Evolutionary conservation across 2,888 invertebrate genomes (phyloP), one percentile per base, ranked within the genome.

Genomic region (Latrodectus elegans): DNA sequence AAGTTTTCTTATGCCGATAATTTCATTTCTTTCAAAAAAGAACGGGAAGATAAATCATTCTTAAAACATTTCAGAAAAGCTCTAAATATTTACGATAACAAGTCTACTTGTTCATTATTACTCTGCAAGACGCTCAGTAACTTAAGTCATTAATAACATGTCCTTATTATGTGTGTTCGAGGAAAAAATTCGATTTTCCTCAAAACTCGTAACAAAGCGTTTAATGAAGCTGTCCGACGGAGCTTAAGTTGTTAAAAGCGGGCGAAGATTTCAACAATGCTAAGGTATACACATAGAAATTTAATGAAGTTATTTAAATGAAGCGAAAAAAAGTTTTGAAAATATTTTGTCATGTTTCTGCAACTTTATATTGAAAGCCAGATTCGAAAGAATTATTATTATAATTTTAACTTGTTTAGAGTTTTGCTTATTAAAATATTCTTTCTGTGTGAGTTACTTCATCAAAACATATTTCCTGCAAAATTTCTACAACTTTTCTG

Each of bases 61-160:
- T 15, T 10, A 60, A 60, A 60, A 60, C n/a, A 15, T 15, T 60
- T 8, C 60, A 15, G 38, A 60, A 60, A 12, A 60, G 60, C n/a
- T 60, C 60, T n/a, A 60, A 60, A 60, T 60, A 60, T 60, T 60
- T 60, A 60, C 60, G 60, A 60, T 60, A 60, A 60, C n/a, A 60
- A 60, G 12, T 60, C 12, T n/a, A 60, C 60, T 12, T n/a, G 60
- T n/a, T 60, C 60, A 60, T 60, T 60, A 60, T 60, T 60, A 60
- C 60, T 60, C 6, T 11, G 14, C n/a, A 60, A 60, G 60, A 60
- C 10, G 60, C n/a, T 15, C 60, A 0, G n/a, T n/a, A 60, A n/a
- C n/a, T 60, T 60, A 6, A n/a, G 60, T 60, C 60, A 60, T 60
- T 60, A 60, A 60, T 60, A 60, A 60, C 60, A 60, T 12, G 60